Base-by-base conservation (phyloP, 2,113 vertebrate genomes). In the Perognathus longimembris region DNA sequence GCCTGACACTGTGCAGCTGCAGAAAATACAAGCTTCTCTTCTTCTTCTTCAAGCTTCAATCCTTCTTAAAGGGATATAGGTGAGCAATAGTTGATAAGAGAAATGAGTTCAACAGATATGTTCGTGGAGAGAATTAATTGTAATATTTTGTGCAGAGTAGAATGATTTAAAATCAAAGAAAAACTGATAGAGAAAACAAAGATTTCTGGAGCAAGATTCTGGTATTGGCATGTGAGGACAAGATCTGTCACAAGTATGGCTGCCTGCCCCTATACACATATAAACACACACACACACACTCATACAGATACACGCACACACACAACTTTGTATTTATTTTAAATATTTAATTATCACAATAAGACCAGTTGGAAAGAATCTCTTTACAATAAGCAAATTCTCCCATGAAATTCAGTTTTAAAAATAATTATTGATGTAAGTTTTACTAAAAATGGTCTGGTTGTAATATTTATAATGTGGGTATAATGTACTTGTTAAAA, bases 301-400 rank as follows among this genome's bases (percentile, higher is more conserved):
- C 5, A 28, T 15, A 30, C 8, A 63, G 0, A 30, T 6, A 3
- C 4, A 8, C 4, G 15, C 1, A n/a, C 20, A 26, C 20, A 63
- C 3, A 40, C 17, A 45, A 67, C 8, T 74, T 85, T 61, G 26
- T 42, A 57, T 63, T 67, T 45, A 45, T 45, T 45, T 45, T 45
- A 45, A 45, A 45, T 7, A 12, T 10, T 8, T 11, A 45, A 12
- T 45, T 45, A 45, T 36, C 11, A 66, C 0, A 63, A 42, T 57
- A 22, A n/a, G 63, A 54, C 1, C 17, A 94, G 61, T 76, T 77
- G 30, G 7, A 64, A 73, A 59, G 40, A 64, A 71, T 32, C 0
- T 0, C 77, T n/a, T n/a, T 74, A 34, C 10, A 50, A 59, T 74
- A 85, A 38, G 50, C 12, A 59, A 11, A 6, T 26, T 10, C 6